Evolutionary conservation across 2,797 vertebrate genomes (phyloP), one percentile per base, ranked within the genome.

Genomic region (Heterohyrax brucei): DNA sequence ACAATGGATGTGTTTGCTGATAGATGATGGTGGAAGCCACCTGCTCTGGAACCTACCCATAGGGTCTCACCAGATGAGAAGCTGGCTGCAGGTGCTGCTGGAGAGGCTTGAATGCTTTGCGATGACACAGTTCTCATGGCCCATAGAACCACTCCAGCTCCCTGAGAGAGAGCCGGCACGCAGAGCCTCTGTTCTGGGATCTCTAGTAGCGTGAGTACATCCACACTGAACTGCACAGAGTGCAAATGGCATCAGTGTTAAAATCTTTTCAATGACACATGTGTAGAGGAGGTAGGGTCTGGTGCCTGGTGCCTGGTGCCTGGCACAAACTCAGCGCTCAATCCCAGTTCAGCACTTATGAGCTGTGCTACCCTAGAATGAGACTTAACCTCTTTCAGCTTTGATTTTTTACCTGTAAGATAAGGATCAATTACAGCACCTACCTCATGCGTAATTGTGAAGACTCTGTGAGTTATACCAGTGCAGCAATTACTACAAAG

Each of bases 1-100:
- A 66, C 33, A 66, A 76, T 88, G 93, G 94, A 66, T 80, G 28
- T 21, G 46, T 95, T 82, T 89, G 82, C 83, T 26, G 79, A 53
- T 79, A 92, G 66, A 76, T 0, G 7, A 84, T 21, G 21, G 70
- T 33, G 33, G 61, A 61, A 46, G 39, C 64, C 88, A 95, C 92
- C 95, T 93, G 88, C 75, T 82, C 44, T 53, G 75, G 53, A 64
- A 73, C 80, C 48, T 59, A 26, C 53, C 0, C 12, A 66, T 30
- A 39, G 48, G 21, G 22, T 75, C n/a, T 88, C 24, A n/a, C 26
- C 48, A 50, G 62, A 33, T 5, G 78, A 97, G 85, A 92, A 90
- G 46, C 81, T 73, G 50, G 48, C 9, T 56, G 72, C 80, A 89
- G 84, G 77, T 85, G 89, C 78, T 61, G 8, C 4, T 53, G 44